Evolutionary conservation across 2,113 vertebrate species (phyloP), one percentile per base, ranked within the genome.

Genomic region (Egretta garzetta): DNA sequence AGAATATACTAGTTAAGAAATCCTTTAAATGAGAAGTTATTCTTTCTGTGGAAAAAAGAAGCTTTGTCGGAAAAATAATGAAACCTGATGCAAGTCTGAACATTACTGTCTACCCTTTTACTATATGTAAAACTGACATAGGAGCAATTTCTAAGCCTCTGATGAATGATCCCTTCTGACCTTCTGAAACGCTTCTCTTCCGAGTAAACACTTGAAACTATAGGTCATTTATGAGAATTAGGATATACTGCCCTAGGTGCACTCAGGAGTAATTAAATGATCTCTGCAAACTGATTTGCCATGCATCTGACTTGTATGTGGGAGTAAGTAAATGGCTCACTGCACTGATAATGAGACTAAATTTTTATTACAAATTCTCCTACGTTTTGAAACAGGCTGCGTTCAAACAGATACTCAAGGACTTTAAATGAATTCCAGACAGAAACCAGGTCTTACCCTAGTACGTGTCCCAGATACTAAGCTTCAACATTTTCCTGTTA

Each of bases 171-270:
- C 55, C 19, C 14, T 80, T 90, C 72, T 80, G 82, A 83, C 96
- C 85, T 94, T 73, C 68, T 60, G 53, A 94, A 91, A 95, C 56
- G 14, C 32, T 90, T 72, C 22, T 89, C 23, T 80, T 96, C 58
- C 80, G 83, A 90, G 89, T 88, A 79, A 93, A 96, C 73, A 75
- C 82, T 89, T 81, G 73, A 87, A 96, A 93, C 53, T 70, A 24
- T 24, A 87, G 93, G 83, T 93, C 86, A 82, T 83, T 92, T 87
- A 50, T 81, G 60, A 93, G 87, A 89, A 94, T 93, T 71, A 82
- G 83, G 39, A 81, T 94, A 43, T 59, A 60, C 59, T 87, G 73
- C 35, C 80, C 82, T 93, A 86, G 80, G 82, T 88, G 39, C 64
- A 39, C 49, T 90, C 68, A 33, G 30, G 18, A 74, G 67, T 93